Evolutionary conservation across 2,888 invertebrate species (phyloP).

Genomic region (Autographa gamma): DNA sequence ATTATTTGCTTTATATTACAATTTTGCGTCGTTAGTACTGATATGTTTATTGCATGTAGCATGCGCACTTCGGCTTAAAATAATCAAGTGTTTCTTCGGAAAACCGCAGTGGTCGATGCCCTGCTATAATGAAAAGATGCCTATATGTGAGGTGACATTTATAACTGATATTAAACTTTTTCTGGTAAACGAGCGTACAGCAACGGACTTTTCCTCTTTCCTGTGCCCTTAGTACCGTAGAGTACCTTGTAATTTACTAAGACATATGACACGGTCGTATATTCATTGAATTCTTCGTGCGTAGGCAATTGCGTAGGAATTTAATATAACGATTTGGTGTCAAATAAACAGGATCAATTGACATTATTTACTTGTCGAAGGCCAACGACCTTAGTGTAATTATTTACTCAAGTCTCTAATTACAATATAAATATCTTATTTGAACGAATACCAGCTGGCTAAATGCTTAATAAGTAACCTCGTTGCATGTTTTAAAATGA

Average conservation of each 20-base stretch:
- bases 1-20: background rate
- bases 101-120: background rate
- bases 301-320: slow-evolving; percentile 28
- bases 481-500: background rate
- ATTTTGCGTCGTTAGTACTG: background rate
- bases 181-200: background rate
- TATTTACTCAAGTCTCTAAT: slow-evolving; percentile 29
- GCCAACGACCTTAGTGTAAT: slow-evolving; percentile 48
- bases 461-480: slow-evolving; percentile 13
- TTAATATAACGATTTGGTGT: slow-evolving; percentile 45
- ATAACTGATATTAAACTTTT: too few relatives aligned
- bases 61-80: background rate
- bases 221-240: background rate
- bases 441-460: slow-evolving; percentile 6
- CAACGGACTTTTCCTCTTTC: background rate
- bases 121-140: background rate
- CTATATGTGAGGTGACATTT: background rate
- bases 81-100: background rate
- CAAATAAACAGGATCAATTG: slow-evolving; percentile 42
- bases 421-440: slow-evolving; percentile 1
- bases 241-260: background rate
- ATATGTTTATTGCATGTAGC: slow-evolving; percentile 5
- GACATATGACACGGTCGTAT: slow-evolving; percentile 9
- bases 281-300: background rate
- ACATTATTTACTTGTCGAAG: slow-evolving; percentile 51